Conservation (phyloP, 2,113 vertebrate genomes). For the Podiceps cristatus region DNA sequence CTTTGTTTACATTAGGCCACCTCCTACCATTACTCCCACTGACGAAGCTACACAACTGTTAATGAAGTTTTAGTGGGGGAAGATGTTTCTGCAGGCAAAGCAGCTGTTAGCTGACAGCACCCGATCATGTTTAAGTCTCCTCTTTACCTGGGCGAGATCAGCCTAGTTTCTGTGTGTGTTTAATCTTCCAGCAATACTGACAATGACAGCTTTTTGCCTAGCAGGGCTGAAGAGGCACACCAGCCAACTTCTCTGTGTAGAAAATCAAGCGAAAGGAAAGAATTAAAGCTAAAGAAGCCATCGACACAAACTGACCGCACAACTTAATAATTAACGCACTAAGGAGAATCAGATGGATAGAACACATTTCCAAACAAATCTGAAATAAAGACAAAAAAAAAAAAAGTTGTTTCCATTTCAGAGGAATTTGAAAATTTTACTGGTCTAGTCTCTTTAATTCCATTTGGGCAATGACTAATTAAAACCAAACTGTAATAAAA, state of each 20-base stretch:
- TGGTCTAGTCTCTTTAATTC: neutral
- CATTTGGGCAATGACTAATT: neutral
- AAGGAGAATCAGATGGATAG: neutral
- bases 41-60: neutral
- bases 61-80: neutral
- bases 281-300: neutral
- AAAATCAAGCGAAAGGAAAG: neutral
- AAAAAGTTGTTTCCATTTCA: neutral
- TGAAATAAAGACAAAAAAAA: neutral
- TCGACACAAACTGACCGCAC: neutral
- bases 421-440: neutral
- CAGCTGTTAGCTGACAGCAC: neutral
- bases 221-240: neutral
- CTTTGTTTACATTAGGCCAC: constrained; percentile 8
- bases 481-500: neutral
- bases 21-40: neutral
- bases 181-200: neutral
- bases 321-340: neutral
- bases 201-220: neutral
- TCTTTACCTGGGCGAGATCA: neutral
- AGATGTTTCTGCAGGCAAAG: neutral
- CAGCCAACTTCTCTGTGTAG: neutral
- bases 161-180: neutral
- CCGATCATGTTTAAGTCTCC: neutral
- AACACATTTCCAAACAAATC: neutral